Conservation (phyloP, 2,113 vertebrate genomes). For the Pseudorhombus dupliciocellatus region DNA sequence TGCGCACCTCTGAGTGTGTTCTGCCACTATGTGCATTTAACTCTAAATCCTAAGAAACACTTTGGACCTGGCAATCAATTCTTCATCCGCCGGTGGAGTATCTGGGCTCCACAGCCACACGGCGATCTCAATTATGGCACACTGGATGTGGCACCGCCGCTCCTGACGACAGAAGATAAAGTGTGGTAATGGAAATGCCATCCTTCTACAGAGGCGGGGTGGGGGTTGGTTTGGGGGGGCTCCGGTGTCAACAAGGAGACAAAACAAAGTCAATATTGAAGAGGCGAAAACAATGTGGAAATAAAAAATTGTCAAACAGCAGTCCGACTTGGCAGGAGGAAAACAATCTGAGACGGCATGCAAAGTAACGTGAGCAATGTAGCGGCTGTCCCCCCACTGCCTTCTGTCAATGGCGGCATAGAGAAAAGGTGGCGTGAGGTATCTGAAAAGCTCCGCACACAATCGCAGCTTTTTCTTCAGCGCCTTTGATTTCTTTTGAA, state of each 20-base stretch:
- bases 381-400: constrained; percentile 11
- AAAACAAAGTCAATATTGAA: constrained; percentile 68
- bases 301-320: constrained; percentile 18
- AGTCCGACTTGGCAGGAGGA: constrained; percentile 42
- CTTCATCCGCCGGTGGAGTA: constrained; percentile 15
- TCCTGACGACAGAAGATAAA: constrained; percentile 72
- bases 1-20: neutral
- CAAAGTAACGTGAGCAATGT: constrained; percentile 50
- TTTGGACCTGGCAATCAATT: constrained; percentile 53
- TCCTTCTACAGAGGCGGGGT: constrained; percentile 54
- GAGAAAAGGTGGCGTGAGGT: constrained; percentile 52
- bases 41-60: constrained; percentile 36
- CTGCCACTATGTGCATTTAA: constrained; percentile 5
- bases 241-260: constrained; percentile 48
- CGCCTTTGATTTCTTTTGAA: constrained; percentile 53
- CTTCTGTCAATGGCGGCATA: constrained; percentile 47
- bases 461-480: constrained; percentile 35
- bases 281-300: constrained; percentile 57
- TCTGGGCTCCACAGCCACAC: constrained; percentile 39
- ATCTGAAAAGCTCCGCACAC: constrained; percentile 63
- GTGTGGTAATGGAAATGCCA: constrained; percentile 70
- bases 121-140: constrained; percentile 30
- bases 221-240: no score
- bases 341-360: constrained; percentile 61
- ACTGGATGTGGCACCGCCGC: constrained; percentile 8